A percentile compares a stretch with the other conserved stretches of the same genome.
These are phyloP conservation scores for Hedychridium roseum DNA, from an alignment of 2,888 invertebrate genomes.

Conservation along the genomic window DNA sequence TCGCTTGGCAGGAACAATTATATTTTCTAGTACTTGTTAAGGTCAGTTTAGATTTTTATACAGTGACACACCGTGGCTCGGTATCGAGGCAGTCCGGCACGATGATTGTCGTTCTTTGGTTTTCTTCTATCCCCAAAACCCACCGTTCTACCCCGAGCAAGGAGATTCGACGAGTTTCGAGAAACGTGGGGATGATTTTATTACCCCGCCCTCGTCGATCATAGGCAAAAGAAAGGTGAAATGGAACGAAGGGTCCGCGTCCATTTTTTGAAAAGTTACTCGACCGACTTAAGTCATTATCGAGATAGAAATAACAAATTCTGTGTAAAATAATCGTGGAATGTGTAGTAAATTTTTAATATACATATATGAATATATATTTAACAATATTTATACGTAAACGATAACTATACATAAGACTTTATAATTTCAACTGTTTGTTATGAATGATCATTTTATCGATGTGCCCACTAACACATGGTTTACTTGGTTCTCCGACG, in stretches of 20 bases:
- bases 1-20: conserved; percentile 39
- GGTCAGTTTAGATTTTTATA: conserved; percentile 61
- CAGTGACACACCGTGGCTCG: conserved; percentile 42
- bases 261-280: conserved; percentile 53
- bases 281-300: conserved; percentile 56
- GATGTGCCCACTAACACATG: conserved; percentile 46
- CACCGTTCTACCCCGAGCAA: background rate
- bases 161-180: conserved; percentile 19
- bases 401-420: conserved; percentile 43
- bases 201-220: conserved; percentile 8
- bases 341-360: conserved; percentile 60
- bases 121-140: conserved; percentile 2
- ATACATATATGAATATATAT: conserved; percentile 55
- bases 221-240: conserved; percentile 4
- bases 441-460: conserved; percentile 50
- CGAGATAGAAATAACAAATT: conserved; percentile 57
- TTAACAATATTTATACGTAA: conserved; percentile 55
- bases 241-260: conserved; percentile 40
- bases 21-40: conserved; percentile 54
- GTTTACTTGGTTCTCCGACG: conserved; percentile 29
- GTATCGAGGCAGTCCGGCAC: conserved; percentile 26
- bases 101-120: conserved; percentile 5
- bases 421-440: conserved; percentile 45
- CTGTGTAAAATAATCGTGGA: conserved; percentile 61
- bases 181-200: conserved; percentile 20